Conservation (phyloP, 2,113 vertebrate species). For the Lepus europaeus region DNA sequence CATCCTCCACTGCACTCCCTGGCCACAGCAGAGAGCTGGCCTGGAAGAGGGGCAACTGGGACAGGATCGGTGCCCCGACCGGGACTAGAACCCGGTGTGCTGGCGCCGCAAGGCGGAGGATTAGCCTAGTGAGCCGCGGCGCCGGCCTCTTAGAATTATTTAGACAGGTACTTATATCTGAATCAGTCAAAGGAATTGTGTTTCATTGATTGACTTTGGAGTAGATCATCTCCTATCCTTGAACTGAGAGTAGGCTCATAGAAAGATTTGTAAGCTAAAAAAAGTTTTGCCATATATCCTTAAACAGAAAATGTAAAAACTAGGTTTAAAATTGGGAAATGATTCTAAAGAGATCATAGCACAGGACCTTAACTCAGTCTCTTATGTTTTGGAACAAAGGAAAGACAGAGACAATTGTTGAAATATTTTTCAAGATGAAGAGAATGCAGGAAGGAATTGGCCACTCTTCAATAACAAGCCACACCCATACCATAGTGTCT, state of each 20-base stretch:
- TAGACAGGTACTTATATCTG: neutral
- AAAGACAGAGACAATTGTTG: neutral
- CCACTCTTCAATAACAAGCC: neutral
- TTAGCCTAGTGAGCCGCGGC: no score
- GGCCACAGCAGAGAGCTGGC: no score
- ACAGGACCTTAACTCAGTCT: neutral
- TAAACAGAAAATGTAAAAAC: neutral
- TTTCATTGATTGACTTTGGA: neutral
- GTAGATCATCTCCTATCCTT: neutral
- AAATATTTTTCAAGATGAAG: neutral
- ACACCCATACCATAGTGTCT: neutral
- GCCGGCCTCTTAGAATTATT: neutral
- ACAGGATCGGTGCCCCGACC: no score
- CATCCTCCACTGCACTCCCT: no score
- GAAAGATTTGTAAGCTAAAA: neutral
- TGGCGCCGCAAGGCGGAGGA: no score
- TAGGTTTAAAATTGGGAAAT: neutral
- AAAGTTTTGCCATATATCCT: neutral
- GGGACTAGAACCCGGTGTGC: no score
- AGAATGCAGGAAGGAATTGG: neutral
- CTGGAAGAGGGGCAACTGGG: no score
- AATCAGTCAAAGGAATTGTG: neutral
- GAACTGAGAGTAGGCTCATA: neutral
- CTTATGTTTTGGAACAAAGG: rapidly evolving
- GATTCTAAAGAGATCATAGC: neutral